Percentiles rank a stretch among this genome's conserved stretches.
Evolutionary conservation across 2,113 vertebrate genomes (phyloP).

Genomic region (Bucco capensis): DNA sequence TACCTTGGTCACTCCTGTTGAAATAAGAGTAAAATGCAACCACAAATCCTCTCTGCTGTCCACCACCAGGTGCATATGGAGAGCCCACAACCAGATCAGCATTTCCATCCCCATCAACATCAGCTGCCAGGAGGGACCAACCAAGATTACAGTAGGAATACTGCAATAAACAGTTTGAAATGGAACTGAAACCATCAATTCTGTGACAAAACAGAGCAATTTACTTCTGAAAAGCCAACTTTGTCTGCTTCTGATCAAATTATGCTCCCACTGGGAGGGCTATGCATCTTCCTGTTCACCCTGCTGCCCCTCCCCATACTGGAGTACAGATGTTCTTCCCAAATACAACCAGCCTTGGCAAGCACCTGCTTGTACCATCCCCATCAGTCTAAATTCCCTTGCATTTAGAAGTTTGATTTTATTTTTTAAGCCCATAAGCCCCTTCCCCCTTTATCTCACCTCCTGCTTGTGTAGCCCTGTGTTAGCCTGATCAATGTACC

Average conservation of each 20-base stretch:
- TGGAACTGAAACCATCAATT: not conserved
- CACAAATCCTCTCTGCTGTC: constrained; percentile 76
- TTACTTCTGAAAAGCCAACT: not conserved
- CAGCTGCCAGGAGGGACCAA: constrained; percentile 75
- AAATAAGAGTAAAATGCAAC: constrained; percentile 67
- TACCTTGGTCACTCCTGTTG: constrained; percentile 64
- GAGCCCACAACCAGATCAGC: constrained; percentile 73
- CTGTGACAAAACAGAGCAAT: not conserved
- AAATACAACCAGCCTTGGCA: not conserved
- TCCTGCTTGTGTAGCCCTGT: not conserved
- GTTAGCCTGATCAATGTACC: constrained; percentile 36
- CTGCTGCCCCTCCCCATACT: not conserved
- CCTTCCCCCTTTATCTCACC: not conserved
- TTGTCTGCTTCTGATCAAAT: not conserved
- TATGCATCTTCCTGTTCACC: not conserved
- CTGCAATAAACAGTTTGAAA: constrained; percentile 47
- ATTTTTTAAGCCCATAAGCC: not conserved
- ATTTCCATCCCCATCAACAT: constrained; percentile 64
- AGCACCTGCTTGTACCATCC: not conserved
- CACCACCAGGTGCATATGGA: constrained; percentile 73
- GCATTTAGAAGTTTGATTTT: not conserved
- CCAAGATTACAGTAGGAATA: constrained; percentile 78
- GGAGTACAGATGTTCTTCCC: not conserved
- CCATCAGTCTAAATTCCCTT: not conserved
- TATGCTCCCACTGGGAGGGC: not conserved